A percentile compares a stretch with the other conserved stretches of the same genome.
These are phyloP conservation scores for Neoaliturus tenellus DNA, from an alignment of 2,888 invertebrate species.

Conservation along the genomic window DNA sequence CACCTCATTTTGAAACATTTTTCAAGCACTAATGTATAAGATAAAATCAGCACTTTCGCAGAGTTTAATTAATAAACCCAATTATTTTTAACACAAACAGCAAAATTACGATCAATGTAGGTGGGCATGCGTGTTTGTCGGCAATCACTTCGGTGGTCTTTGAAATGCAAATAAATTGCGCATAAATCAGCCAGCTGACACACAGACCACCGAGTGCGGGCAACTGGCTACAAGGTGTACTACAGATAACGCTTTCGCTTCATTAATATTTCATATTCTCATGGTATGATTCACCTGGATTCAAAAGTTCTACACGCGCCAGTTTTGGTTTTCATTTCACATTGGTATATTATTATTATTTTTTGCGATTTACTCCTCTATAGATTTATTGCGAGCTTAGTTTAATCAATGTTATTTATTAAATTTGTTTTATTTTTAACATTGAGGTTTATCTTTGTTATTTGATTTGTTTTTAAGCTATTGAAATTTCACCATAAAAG, in stretches of 20 bases:
- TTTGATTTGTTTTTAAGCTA: background rate
- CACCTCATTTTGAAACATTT: background rate
- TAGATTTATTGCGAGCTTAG: no score
- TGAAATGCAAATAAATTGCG: slow-evolving; percentile 23
- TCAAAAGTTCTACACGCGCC: background rate
- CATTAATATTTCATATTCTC: background rate
- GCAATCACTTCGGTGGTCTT: slow-evolving; percentile 14
- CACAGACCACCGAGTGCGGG: background rate
- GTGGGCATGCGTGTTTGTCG: background rate
- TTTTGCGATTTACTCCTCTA: no score
- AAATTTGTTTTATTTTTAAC: background rate
- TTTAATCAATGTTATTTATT: no score
- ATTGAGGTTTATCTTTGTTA: background rate
- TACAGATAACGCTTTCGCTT: background rate
- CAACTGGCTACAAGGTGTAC: background rate
- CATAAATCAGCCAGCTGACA: background rate
- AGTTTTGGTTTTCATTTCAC: background rate
- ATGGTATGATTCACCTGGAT: background rate
- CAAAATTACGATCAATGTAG: background rate
- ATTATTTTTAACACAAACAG: background rate
- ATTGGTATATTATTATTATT: no score
- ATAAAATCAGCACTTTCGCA: background rate
- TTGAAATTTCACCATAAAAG: background rate
- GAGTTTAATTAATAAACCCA: slow-evolving; percentile 13
- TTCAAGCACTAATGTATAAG: background rate